Base-by-base conservation (phyloP, 2,113 vertebrate species). In the Thalassoma bifasciatum region DNA sequence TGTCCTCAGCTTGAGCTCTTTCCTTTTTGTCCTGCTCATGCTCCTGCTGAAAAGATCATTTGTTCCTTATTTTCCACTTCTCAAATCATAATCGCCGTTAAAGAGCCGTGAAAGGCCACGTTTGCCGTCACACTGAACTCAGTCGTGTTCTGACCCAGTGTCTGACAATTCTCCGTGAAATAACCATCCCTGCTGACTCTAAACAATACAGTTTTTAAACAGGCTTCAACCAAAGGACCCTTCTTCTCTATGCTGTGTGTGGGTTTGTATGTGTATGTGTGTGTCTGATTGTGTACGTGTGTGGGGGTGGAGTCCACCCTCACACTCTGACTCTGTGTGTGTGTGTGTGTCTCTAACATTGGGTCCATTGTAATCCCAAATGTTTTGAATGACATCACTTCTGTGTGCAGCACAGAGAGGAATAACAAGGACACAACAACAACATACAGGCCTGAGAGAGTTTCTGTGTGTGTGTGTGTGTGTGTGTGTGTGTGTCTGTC, bases 361-460 rank as follows among this genome's bases (percentile, higher is more conserved):
- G n/a, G 14, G 5, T 26, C 8, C 61, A 46, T 40, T 65, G 69
- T 72, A 50, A 21, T 52, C 38, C 44, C 26, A 69, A 71, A 67
- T 69, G 82, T 83, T 86, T 13, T 76, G 61, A 44, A 62, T 74
- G 60, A 8, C 24, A 21, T 78, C 60, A 37, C 49, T 62, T 19
- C 47, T 73, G 70, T 73, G 70, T 75, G 77, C 59, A 77, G 49
- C 82, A 66, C 79, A 13, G 42, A 52, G 19, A 24, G 42, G 60
- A 65, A 65, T 66, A 66, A 60, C 52, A 58, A 47, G 22, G 52
- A 59, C 36, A 64, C 37, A 51, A 21, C 42, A 40, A 8, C 30
- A 36, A 42, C 37, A 8, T 12, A 66, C 47, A 65, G 47, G 21
- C n/a, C 47, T 24, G n/a, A n/a, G n/a, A n/a, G n/a, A n/a, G n/a